Conservation (phyloP, 2,797 vertebrate genomes). For the Alauda arvensis region DNA sequence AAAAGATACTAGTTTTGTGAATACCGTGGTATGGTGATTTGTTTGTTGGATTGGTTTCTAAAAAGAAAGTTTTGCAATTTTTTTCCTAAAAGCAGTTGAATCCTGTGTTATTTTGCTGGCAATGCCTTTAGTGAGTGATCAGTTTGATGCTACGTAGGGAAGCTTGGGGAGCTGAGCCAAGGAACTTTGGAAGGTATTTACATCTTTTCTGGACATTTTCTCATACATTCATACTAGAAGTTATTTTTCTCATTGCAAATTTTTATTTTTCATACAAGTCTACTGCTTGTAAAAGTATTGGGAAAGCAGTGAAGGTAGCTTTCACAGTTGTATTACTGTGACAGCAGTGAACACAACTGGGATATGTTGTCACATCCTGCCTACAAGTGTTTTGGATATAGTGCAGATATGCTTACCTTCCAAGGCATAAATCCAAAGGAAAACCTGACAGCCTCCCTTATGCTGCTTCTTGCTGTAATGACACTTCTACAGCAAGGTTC, state of each 20-base stretch:
- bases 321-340: too few relatives aligned
- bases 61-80: not conserved
- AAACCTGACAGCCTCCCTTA: not conserved
- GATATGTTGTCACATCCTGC: not conserved
- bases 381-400: not conserved
- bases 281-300: not conserved
- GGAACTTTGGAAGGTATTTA: not conserved
- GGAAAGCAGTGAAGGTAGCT: not conserved
- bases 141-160: not conserved
- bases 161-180: not conserved
- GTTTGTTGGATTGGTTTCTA: not conserved
- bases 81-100: not conserved
- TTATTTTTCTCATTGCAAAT: not conserved
- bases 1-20: not conserved
- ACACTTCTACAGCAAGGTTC: not conserved
- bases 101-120: not conserved
- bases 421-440: not conserved
- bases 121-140: not conserved
- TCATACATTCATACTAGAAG: not conserved
- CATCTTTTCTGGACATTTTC: not conserved
- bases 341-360: not conserved
- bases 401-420: not conserved
- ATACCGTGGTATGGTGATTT: accelerated
- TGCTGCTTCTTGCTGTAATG: not conserved
- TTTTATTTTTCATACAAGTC: not conserved